phyloP scores from a whole-genome alignment of 2,888 invertebrate genomes.

The Apamea epomidion region DNA sequence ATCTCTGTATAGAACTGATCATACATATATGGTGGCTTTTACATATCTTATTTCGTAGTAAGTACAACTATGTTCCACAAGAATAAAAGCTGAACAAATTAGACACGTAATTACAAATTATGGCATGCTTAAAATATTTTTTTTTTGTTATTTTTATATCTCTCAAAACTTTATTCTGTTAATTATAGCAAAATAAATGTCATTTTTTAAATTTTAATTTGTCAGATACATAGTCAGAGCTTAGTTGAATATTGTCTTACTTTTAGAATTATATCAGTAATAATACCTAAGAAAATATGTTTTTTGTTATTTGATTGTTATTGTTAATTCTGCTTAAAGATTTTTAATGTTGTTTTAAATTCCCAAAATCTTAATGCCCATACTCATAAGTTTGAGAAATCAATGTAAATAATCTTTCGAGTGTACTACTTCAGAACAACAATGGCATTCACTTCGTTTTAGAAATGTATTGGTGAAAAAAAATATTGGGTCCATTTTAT shows the following conservation, averaged over 20 bases:
- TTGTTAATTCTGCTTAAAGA: constrained; percentile 37
- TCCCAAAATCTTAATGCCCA: constrained; percentile 23
- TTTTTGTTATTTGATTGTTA: constrained; percentile 51
- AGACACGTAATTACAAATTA: constrained; percentile 5
- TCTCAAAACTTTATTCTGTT: not conserved
- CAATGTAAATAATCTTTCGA: constrained; percentile 7
- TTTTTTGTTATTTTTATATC: constrained; percentile 26
- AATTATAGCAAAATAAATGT: not conserved
- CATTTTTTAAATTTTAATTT: not conserved
- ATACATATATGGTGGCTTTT: constrained; percentile 27
- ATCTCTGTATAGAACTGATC: constrained; percentile 7
- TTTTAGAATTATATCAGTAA: constrained; percentile 21
- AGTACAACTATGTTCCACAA: constrained; percentile 26
- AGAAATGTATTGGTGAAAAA: constrained; percentile 37
- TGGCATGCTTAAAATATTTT: constrained; percentile 7
- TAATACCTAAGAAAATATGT: constrained; percentile 46
- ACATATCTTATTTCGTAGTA: constrained; percentile 9
- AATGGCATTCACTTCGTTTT: constrained; percentile 32
- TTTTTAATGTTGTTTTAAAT: constrained; percentile 23
- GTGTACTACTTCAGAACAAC: constrained; percentile 13
- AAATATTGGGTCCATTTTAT: constrained; percentile 33
- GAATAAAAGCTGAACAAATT: constrained; percentile 51
- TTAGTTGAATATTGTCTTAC: constrained; percentile 29
- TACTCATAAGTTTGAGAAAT: constrained; percentile 6
- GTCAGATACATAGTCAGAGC: constrained; percentile 7